Evolutionary conservation across 2,888 invertebrate genomes (phyloP), one percentile per base, ranked within the genome.

Genomic region (Cataglyphis altisquamis): DNA sequence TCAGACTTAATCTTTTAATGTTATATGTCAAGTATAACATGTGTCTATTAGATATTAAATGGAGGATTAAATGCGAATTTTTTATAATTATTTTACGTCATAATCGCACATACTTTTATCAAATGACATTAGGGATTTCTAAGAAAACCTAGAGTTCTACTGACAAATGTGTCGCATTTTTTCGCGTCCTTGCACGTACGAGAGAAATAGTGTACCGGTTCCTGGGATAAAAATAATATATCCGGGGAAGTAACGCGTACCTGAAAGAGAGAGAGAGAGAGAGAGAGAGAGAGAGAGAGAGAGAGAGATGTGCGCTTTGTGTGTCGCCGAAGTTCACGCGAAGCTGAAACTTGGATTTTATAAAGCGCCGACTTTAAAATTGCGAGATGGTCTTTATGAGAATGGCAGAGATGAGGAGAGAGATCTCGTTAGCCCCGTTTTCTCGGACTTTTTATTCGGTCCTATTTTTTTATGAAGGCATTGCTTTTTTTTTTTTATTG

Each of bases 341-440:
- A 29, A 15, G 25, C 75, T 64, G 75, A 66, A 45, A 75, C n/a
- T 57, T 21, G 77, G 68, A 77, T 67, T 68, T 68, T 57, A 36
- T 36, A 29, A 68, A 57, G 10, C 55, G 77, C 39, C 3, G 57
- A 77, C 68, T 77, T 68, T 68, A 57, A 77, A 77, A 57, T 57
- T 57, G 68, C 15, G 39, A 52, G 39, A 55, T 29, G 29, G 67
- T 21, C 68, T 48, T 57, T n/a, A 4, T 15, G n/a, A 67, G 29
- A 77, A 29, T 41, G 41, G 12, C 67, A 55, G 77, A 77, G 68
- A 68, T 68, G 77, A 77, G 68, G 77, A 77, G 68, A 68, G 45
- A 77, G 77, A 77, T 77, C 77, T 77, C 55, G 77, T 77, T 77
- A 77, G 68, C 55, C n/a, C 21, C 21, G 41, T 68, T 68, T 77